Evolutionary conservation across 2,888 invertebrate genomes (phyloP).

Genomic region (Stegophylla sp.): DNA sequence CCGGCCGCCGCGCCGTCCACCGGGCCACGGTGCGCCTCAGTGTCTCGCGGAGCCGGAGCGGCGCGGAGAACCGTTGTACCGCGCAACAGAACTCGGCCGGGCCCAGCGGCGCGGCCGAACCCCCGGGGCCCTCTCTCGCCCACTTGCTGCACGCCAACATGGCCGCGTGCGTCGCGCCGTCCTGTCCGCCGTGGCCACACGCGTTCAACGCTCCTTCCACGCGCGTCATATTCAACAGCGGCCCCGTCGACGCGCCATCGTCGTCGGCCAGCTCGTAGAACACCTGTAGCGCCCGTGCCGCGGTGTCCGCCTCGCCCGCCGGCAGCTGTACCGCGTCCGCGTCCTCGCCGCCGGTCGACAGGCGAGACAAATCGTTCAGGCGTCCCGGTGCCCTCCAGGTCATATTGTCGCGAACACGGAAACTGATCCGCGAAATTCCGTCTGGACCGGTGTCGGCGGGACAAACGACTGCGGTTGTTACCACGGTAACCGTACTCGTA

Average conservation of each 20-base stretch:
- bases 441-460: no score
- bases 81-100: not conserved
- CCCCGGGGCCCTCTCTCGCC: no score
- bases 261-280: not conserved
- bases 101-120: not conserved
- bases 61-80: not conserved
- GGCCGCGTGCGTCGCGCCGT: not conserved
- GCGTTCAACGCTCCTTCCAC: not conserved
- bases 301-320: not conserved
- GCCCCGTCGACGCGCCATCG: not conserved
- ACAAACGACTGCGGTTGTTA: no score
- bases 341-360: no score
- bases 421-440: no score
- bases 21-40: no score
- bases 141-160: conserved; percentile 1
- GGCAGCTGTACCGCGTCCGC: not conserved
- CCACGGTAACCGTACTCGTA: no score
- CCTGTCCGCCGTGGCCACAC: conserved; percentile 9
- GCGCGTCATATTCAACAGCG: not conserved
- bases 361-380: not conserved
- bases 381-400: not conserved
- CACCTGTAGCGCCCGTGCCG: not conserved
- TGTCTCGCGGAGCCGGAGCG: not conserved
- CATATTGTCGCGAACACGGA: not conserved
- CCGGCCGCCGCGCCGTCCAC: not conserved